These are phyloP conservation scores for Acanthaster planci DNA, from an alignment of 35 echinoderm and acorn worm genomes.

Conservation along the genomic window DNA sequence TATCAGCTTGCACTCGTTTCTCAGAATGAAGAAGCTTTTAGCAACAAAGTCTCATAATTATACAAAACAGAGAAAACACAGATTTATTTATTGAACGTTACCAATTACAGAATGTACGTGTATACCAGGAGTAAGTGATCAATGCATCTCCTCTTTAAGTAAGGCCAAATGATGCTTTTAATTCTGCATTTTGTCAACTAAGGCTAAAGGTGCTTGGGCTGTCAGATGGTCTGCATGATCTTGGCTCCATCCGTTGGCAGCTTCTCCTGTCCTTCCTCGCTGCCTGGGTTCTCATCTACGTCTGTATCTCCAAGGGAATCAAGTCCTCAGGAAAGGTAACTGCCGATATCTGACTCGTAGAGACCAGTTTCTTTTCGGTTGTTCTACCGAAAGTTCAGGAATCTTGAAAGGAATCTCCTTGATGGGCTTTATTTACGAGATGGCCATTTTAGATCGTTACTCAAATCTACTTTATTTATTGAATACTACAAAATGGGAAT, in stretches of 20 bases:
- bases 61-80: neutral
- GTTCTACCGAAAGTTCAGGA: no score
- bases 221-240: constrained; percentile 32
- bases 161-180: no score
- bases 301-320: constrained; percentile 54
- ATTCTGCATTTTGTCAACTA: neutral
- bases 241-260: constrained; percentile 59
- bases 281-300: constrained; percentile 51
- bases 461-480: no score
- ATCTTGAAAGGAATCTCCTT: no score
- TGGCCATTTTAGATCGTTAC: no score
- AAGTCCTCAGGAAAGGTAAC: constrained; percentile 75
- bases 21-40: no score
- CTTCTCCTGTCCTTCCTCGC: constrained; percentile 31
- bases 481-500: no score
- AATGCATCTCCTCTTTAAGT: neutral
- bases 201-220: constrained; percentile 41
- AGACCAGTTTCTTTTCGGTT: no score
- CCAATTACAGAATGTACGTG: neutral
- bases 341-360: no score
- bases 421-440: no score
- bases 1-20: neutral
- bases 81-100: neutral
- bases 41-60: neutral
- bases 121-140: neutral